Evolutionary conservation across 1,140 invertebrate species (phyloP), one percentile per base, ranked within the genome.

Genomic region (Camponotus floridanus): DNA sequence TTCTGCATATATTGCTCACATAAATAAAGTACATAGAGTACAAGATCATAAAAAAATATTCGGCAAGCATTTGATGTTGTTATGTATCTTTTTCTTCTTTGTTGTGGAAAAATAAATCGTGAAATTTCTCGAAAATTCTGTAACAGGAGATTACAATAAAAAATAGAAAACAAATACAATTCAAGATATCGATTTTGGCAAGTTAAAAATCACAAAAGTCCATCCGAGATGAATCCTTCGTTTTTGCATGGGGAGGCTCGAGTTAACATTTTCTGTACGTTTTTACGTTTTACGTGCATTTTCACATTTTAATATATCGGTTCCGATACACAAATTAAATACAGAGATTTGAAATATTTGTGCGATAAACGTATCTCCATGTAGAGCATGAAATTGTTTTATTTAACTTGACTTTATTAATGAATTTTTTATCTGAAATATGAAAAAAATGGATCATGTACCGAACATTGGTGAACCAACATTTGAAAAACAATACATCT

Each of bases 311-410:
- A 81, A 81, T 61, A 61, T 70, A 42, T 31, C 76, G 31, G 36
- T n/a, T 33, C 3, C 39, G 39, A 79, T 61, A 33, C 51, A 36
- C 36, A 73, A 73, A 81, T 81, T 73, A 81, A 81, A 81, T 61
- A 81, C 51, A 13, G 65, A 59, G 48, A 81, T 36, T 36, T 42
- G 39, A 73, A 81, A 81, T 81, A 73, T 81, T 73, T 81, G 67
- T n/a, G 18, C 26, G 55, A 42, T 81, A 81, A 33, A 70, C 18
- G 18, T 81, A 57, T 42, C 45, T 31, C 64, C 31, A 80, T 73
- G 61, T 81, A 73, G 73, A 73, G 31, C 36, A 45, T 18, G 4
- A 73, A 73, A 59, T 81, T 73, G 55, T 81, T 81, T 71, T 45
- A 73, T 81, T 81, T 81, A 71, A 81, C 65, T 59, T 55, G 18